Evolutionary conservation across 2,113 vertebrate genomes (phyloP), one percentile per base, ranked within the genome.

Genomic region (Calypte anna): DNA sequence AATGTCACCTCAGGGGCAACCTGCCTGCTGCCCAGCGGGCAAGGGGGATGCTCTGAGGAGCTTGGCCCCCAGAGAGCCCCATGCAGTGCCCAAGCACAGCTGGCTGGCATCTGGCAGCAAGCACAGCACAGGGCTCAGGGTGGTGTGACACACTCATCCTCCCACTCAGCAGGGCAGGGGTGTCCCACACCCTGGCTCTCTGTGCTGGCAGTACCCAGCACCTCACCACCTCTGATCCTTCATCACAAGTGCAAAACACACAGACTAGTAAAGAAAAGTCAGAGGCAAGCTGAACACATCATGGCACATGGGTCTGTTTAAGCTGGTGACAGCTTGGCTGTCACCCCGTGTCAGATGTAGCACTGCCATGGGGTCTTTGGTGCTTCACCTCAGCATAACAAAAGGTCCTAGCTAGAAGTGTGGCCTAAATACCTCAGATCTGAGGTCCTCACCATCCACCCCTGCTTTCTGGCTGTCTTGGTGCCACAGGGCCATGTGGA

Each of bases 101-200:
- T 91, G 63, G 22, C n/a, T 57, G 38, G 63, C 73, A 66, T 23
- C 59, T 85, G 62, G 12, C 1, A 0, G 10, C 3, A 16, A 59
- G 50, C 13, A 78, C 18, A 69, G 36, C 0, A 0, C 6, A 62
- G 66, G 13, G 30, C 46, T 90, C 3, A 1, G 18, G 16, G 16
- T 2, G 1, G 43, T 24, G 24, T 10, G 17, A 54, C 36, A 30
- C n/a, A 31, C 22, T 78, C 16, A n/a, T 66, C 20, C 18, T 66
- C 30, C 51, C 6, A 5, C 61, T 73, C 73, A 61, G n/a, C 23
- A 64, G n/a, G 28, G 18, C 77, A 66, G 18, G 6, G 10, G 31
- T 4, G 6, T 78, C 55, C 33, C 0, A 2, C 81, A 61, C 6
- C 25, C 14, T 81, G 0, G 0, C 28, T 86, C 68, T 27, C 50